Evolutionary conservation across 2,113 vertebrate genomes (phyloP).

Genomic region (Rhinolophus sinicus): DNA sequence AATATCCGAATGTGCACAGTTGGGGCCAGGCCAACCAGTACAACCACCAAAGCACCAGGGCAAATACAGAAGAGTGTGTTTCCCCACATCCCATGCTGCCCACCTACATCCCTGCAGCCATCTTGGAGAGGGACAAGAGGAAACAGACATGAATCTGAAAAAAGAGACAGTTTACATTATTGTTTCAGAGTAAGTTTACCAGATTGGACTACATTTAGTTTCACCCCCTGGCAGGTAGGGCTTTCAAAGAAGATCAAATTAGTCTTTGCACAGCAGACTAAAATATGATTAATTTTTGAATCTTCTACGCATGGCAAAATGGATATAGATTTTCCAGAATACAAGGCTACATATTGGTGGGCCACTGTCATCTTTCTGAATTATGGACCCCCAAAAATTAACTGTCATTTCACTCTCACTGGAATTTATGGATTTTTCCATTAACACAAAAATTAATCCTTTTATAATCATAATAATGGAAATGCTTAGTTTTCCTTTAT

Average conservation of each 20-base stretch:
- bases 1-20: neutral
- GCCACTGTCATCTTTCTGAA: conserved; percentile 1
- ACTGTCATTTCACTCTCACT: neutral
- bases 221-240: neutral
- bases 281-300: neutral
- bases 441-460: conserved; percentile 16
- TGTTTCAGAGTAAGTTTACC: conserved; percentile 6
- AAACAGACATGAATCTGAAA: neutral
- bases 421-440: neutral
- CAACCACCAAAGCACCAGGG: neutral
- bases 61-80: neutral
- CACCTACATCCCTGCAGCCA: neutral
- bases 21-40: neutral
- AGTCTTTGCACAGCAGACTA: neutral
- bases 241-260: neutral
- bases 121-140: neutral
- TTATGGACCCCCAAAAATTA: neutral
- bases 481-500: neutral
- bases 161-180: neutral
- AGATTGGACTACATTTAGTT: neutral
- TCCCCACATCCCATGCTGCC: neutral
- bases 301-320: neutral
- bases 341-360: neutral
- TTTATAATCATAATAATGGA: neutral
- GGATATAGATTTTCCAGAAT: neutral